Evolutionary conservation across 2,888 invertebrate species (phyloP).

Genomic region (Lasiommata megera): DNA sequence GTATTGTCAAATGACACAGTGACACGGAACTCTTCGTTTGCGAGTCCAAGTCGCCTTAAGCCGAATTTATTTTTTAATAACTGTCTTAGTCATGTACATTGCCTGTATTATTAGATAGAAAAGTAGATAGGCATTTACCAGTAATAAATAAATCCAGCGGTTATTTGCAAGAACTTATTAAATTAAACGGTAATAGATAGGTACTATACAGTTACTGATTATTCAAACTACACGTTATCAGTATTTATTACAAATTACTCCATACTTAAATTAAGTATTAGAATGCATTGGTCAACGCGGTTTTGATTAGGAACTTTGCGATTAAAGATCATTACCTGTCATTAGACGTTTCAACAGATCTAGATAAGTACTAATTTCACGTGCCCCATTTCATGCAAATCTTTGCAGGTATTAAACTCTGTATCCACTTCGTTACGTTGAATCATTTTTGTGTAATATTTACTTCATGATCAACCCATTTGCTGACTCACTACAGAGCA

Average conservation of each 20-base stretch:
- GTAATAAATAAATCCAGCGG: too few species aligned
- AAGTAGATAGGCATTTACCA: too few species aligned
- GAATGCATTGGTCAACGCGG: conserved; percentile 6
- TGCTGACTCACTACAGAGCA: too few species aligned
- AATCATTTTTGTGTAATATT: too few species aligned
- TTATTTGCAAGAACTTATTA: not conserved
- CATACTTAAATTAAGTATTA: conserved; percentile 16
- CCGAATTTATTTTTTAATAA: too few species aligned
- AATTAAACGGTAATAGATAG: not conserved
- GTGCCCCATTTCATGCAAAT: not conserved
- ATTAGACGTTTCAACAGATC: conserved; percentile 19
- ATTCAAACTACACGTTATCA: conserved; percentile 4
- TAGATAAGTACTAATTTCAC: not conserved
- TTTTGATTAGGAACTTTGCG: conserved; percentile 17
- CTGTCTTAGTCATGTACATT: too few species aligned
- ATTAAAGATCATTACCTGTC: conserved; percentile 22
- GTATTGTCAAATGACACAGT: too few species aligned
- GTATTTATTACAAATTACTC: conserved; percentile 6
- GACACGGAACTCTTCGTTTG: too few species aligned
- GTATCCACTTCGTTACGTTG: too few species aligned
- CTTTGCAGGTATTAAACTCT: not conserved
- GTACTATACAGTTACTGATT: not conserved
- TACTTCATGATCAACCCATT: too few species aligned
- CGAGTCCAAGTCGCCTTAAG: too few species aligned
- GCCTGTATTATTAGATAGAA: too few species aligned